Base-by-base conservation (phyloP, 2,113 vertebrate genomes). In the Pao palembangensis region DNA sequence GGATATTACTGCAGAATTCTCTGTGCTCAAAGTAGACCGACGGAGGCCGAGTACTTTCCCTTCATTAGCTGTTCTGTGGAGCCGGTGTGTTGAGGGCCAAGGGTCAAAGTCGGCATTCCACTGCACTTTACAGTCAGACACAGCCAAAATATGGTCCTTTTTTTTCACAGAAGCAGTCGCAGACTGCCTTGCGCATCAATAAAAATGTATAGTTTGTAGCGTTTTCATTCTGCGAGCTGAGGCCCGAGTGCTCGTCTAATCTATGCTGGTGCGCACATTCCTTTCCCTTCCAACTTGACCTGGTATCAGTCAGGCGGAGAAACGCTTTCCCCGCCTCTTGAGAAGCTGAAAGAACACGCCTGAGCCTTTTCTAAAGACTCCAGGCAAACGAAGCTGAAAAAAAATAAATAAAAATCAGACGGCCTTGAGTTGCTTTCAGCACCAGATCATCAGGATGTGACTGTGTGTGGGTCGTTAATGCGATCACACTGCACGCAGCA, bases 401-500 rank as follows among this genome's bases (percentile, higher is more conserved):
- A 75, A 86, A 76, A 28, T 4, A 28, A 28, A 28, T 4, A 28
- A 28, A 28, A 28, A 28, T 28, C 75, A 62, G 69, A 61, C 73
- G 77, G 70, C 78, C 65, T 79, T 76, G 76, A 78, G 82, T 88
- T 73, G 63, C 60, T 83, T 87, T 79, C 71, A 83, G 63, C 83
- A 76, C 41, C 52, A 67, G 82, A 86, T 84, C 85, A 89, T 91
- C 85, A 89, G 89, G 90, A 90, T 90, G 87, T 87, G 89, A 91
- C 80, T 49, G 34, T 49, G 34, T 2, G 34, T 71, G 65, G 62
- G 58, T 78, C 80, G 79, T 78, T 69, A 81, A 87, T 71, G 71
- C 71, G 76, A 83, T 81, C 79, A 77, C 75, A 44, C 46, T 23
- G 58, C 78, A 78, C 58, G 51, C 65, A 10, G 62, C 17, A 47